Base-by-base conservation (phyloP, 2,888 invertebrate species). In the Stenurella melanura region DNA sequence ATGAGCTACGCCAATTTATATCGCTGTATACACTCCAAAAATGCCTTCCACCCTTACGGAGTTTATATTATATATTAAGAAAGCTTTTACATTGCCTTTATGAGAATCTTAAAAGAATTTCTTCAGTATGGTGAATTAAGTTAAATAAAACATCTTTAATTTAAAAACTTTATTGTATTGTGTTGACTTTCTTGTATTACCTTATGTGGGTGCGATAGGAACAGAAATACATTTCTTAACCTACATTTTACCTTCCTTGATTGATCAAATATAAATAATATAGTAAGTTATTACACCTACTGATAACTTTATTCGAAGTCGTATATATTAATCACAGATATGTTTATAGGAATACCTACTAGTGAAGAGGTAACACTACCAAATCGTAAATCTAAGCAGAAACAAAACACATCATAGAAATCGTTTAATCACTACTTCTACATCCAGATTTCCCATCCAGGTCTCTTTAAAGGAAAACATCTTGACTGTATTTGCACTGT, bases 1-100 rank as follows among this genome's bases (percentile, higher is more conserved):
- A 75, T 64, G 75, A 75, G 75, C 70, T 66, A 70, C 60, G 75
- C 75, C 75, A 75, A 75, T 75, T 75, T 75, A 64, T 70, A 70
- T 70, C 69, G 75, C 70, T 75, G 66, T 75, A 70, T 75, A 75
- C 64, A 75, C 70, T 75, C 70, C 75, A 73, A 61, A 72, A 76
- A 76, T 76, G 76, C 76, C 56, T 70, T 75, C 70, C 42, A 66
- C 63, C 76, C 63, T 61, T 38, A 73, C 66, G 60, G 56, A 73
- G 74, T 70, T 77, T 77, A 73, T 77, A 77, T 77, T 74, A 64
- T 69, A 73, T 71, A 74, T 74, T 77, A 77, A 75, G 70, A 71
- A 69, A 70, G 72, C 75, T 76, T 63, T 76, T 73, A 61, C 63
- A 50, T 67, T 19, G 76, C 73, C 73, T 76, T 74, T 66, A 64